Conservation (phyloP, 1,140 invertebrate genomes). For the Lethrus apterus region DNA sequence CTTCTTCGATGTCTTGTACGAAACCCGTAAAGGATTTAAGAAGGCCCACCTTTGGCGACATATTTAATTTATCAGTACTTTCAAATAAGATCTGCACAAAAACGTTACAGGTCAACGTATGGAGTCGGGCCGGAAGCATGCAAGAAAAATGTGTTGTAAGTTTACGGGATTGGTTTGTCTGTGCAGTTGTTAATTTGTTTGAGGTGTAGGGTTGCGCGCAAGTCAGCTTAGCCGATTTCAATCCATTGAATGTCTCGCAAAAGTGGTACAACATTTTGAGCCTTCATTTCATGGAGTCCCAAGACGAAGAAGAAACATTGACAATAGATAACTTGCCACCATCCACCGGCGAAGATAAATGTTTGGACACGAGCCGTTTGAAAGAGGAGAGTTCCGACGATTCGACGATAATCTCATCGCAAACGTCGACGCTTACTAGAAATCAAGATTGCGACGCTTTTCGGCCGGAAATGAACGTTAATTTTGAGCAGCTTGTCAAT, state of each 20-base stretch:
- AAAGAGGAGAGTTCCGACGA: conserved; percentile 94
- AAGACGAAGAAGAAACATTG: conserved; percentile 26
- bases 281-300: conserved; percentile 72
- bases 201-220: conserved; percentile 80
- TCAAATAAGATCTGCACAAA: conserved; percentile 71
- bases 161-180: conserved; percentile 23
- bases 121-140: conserved; percentile 55
- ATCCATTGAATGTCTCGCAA: conserved; percentile 66
- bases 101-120: conserved; percentile 84
- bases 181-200: conserved; percentile 19
- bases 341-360: conserved; percentile 36
- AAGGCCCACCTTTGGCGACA: conserved; percentile 74
- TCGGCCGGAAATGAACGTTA: conserved; percentile 50
- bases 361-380: conserved; percentile 21
- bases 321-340: conserved; percentile 16
- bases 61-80: conserved; percentile 66
- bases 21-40: conserved; percentile 63
- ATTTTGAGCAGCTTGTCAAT: conserved; percentile 52
- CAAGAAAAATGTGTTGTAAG: conserved; percentile 78
- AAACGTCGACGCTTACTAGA: conserved; percentile 90
- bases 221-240: conserved; percentile 92
- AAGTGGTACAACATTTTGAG: conserved; percentile 95
- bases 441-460: conserved; percentile 64
- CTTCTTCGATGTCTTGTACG: conserved; percentile 60
- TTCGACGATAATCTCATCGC: conserved; percentile 91